Percentiles rank a stretch among this genome's conserved stretches.
These are phyloP conservation scores for Nyleta sp. DNA, from an alignment of 2,888 invertebrate species.

Conservation along the genomic window DNA sequence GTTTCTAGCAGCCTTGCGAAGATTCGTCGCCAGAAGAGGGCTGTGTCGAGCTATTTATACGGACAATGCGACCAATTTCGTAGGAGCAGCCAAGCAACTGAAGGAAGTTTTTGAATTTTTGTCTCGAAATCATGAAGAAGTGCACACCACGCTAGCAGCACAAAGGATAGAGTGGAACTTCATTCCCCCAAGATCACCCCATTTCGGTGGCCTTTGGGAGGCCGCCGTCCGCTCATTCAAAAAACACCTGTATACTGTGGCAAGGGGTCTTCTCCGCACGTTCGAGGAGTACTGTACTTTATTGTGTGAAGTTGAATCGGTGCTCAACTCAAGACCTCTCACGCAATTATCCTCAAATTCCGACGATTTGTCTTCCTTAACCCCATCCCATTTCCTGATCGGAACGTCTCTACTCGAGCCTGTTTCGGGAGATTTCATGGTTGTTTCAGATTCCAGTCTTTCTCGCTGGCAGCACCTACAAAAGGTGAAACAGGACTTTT, in stretches of 20 bases:
- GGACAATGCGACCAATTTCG: constrained; percentile 65
- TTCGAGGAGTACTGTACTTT: constrained; percentile 67
- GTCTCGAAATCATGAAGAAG: not conserved
- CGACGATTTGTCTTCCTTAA: constrained; percentile 62
- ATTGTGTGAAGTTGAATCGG: constrained; percentile 62
- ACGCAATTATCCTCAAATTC: constrained; percentile 44
- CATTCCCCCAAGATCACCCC: constrained; percentile 32
- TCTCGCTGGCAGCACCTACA: constrained; percentile 9
- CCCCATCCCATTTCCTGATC: constrained; percentile 72
- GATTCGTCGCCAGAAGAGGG: constrained; percentile 22
- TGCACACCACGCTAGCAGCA: not conserved
- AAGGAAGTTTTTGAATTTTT: constrained; percentile 42
- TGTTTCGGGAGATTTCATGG: not conserved
- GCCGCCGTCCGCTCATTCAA: constrained; percentile 69
- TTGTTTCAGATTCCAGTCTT: not conserved
- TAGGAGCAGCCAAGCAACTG: constrained; percentile 54
- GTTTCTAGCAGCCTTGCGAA: constrained; percentile 50
- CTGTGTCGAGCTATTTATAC: constrained; percentile 25
- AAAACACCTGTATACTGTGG: constrained; percentile 56
- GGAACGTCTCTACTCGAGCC: constrained; percentile 11
- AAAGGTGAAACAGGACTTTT: constrained; percentile 14
- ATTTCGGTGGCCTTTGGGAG: constrained; percentile 69
- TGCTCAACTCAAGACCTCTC: constrained; percentile 53
- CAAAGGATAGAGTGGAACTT: constrained; percentile 29
- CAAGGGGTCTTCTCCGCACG: constrained; percentile 17